Conservation (phyloP, 2,113 vertebrate genomes). For the Buteo buteo region DNA sequence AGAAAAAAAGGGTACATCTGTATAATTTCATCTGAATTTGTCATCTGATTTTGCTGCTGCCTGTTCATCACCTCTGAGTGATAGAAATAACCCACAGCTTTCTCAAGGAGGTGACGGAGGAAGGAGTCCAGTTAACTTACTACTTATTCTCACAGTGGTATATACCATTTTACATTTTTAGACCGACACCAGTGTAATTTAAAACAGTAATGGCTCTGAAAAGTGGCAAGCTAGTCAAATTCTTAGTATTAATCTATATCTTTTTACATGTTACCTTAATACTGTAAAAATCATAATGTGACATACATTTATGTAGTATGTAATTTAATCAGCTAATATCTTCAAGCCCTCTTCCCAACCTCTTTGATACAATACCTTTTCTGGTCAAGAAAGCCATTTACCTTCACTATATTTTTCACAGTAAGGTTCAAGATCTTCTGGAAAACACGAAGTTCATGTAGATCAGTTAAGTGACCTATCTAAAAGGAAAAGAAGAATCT, state of each 20-base stretch:
- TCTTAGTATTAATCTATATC: neutral
- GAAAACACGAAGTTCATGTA: neutral
- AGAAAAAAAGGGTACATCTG: neutral
- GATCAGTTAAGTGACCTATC: neutral
- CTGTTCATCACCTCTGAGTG: slow-evolving; percentile 44
- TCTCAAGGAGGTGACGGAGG: slow-evolving; percentile 12
- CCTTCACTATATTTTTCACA: slow-evolving; percentile 13
- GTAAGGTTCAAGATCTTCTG: neutral
- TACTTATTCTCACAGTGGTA: neutral
- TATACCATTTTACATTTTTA: neutral
- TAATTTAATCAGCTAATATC: slow-evolving; percentile 17
- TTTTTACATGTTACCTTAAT: neutral
- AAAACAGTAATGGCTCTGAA: neutral
- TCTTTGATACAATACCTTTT: neutral
- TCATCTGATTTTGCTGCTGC: slow-evolving; percentile 25
- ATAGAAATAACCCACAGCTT: slow-evolving; percentile 41
- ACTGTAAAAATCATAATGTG: neutral
- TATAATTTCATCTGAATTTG: slow-evolving; percentile 13
- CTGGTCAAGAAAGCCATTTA: neutral
- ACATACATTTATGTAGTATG: neutral
- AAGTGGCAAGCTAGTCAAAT: neutral
- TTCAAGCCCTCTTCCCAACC: neutral
- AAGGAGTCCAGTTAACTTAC: slow-evolving; percentile 9
- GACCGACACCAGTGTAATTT: neutral
- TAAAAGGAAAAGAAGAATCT: neutral